Base-by-base conservation (phyloP, 2,888 invertebrate species). In the Frankliniella intonsa region DNA sequence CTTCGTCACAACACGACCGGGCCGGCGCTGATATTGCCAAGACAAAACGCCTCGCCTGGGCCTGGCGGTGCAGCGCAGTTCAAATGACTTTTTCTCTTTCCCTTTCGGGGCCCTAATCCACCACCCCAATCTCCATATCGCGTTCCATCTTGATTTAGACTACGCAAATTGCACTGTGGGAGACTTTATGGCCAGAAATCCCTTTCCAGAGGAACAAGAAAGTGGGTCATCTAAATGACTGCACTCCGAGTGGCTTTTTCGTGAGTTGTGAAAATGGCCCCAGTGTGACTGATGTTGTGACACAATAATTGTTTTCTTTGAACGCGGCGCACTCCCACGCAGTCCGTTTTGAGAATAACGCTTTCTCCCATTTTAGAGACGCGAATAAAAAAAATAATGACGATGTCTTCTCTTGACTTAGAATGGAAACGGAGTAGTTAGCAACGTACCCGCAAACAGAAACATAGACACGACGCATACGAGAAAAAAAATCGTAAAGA, bases 271-370 rank as follows among this genome's bases (percentile, higher is more conserved):
- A 76, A 25, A 76, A 76, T 76, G 69, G 69, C 69, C 62, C 9
- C 25, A 25, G 69, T 76, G 69, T 9, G 69, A 22, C 69, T 76
- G 69, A 76, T 25, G 69, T n/a, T 76, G 69, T 76, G 69, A 76
- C 69, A 76, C 22, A 76, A 76, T 76, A 76, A 76, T 76, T 76
- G 69, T 76, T 76, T 76, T 76, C 69, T 76, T 55, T 55, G 14
- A 0, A 7, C 55, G 62, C 9, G 69, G 25, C 22, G 12, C 22
- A 76, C 25, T 76, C 69, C 25, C 69, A 76, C 69, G 69, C 69
- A 76, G 12, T 25, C 69, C 12, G 12, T 25, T 76, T 76, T 22
- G 25, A 62, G 69, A 38, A 38, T 38, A 38, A 38, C 38, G 69
- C 69, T 76, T 76, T 76, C 69, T 76, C 69, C 25, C 62, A 19